Percentiles rank a stretch among this genome's conserved stretches.
phyloP scores from a whole-genome alignment of 2,113 vertebrate species.

The Entomyzon cyanotis region DNA sequence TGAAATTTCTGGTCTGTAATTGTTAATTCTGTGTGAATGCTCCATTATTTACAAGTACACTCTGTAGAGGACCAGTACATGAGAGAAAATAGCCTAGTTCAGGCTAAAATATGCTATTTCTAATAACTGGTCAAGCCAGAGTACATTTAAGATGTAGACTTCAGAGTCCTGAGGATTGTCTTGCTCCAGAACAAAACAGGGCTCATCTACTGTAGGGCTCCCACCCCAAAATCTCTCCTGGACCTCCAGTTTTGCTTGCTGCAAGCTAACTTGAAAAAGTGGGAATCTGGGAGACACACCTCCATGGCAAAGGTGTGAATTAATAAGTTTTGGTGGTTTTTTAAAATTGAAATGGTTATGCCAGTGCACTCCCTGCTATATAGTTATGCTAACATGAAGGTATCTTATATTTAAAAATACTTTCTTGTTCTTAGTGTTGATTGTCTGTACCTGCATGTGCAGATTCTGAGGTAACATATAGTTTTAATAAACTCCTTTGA shows the following conservation, averaged over 20 bases:
- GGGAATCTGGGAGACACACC: background rate
- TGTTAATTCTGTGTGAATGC: background rate
- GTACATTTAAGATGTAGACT: background rate
- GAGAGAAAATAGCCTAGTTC: background rate
- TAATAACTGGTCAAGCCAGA: background rate
- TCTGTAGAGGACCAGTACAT: background rate
- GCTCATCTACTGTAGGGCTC: rapidly evolving
- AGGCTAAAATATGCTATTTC: background rate
- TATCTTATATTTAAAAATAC: background rate
- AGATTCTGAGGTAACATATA: background rate
- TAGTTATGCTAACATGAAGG: background rate
- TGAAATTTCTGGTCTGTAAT: background rate
- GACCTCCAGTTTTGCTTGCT: background rate
- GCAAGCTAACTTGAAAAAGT: background rate
- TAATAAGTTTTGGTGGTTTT: background rate
- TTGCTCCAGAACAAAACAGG: background rate
- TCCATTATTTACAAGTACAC: background rate
- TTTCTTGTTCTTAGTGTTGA: background rate
- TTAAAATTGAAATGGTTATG: background rate
- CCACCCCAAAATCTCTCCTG: background rate
- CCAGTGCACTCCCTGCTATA: background rate
- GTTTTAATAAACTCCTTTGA: conserved; percentile 49
- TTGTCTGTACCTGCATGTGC: background rate
- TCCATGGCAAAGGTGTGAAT: background rate
- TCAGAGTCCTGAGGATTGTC: background rate